Base-by-base conservation (phyloP, 2,888 invertebrate genomes). In the Xiphydria camelus region DNA sequence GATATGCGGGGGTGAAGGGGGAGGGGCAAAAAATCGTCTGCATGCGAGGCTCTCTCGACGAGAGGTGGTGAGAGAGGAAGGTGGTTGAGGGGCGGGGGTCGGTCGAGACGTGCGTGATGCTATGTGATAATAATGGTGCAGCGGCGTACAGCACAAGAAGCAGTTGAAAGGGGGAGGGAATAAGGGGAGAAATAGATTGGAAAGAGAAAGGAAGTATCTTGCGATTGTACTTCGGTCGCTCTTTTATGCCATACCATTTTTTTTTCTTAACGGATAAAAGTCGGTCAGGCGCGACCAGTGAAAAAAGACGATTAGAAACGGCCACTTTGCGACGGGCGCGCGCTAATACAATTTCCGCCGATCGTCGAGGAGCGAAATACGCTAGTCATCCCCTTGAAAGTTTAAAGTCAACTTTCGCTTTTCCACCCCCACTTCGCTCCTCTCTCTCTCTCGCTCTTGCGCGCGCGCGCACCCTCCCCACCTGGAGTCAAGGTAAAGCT, bases 391-490 rank as follows among this genome's bases (percentile, higher is more conserved):
- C 66, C 67, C 70, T 68, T 68, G 62, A 70, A 70, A 61, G 49
- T 67, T 69, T 70, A 66, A 70, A 68, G 70, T 58, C 52, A 67
- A 70, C 70, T 70, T 67, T 70, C 67, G 57, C 67, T 69, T 68
- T 70, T 23, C 7, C 15, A 29, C 35, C 35, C 26, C 33, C 42
- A 26, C 38, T 41, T 19, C 33, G 21, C 14, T 21, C 20, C 51
- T 39, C 40, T 33, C 34, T 31, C 18, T 17, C 35, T 42, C 35
- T 35, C 45, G 39, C 9, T 35, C 32, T 29, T 2, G 19, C 18
- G 23, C 34, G 7, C 12, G 6, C 32, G 10, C 36, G 10, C 17
- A 25, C 15, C 48, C 37, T 55, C 57, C 52, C 57, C 61, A 57
- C 54, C 55, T 57, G 57, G 55, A 65, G 62, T 61, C 66, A 68